Conservation (phyloP, 1,140 invertebrate genomes). For the Magallana angulata region DNA sequence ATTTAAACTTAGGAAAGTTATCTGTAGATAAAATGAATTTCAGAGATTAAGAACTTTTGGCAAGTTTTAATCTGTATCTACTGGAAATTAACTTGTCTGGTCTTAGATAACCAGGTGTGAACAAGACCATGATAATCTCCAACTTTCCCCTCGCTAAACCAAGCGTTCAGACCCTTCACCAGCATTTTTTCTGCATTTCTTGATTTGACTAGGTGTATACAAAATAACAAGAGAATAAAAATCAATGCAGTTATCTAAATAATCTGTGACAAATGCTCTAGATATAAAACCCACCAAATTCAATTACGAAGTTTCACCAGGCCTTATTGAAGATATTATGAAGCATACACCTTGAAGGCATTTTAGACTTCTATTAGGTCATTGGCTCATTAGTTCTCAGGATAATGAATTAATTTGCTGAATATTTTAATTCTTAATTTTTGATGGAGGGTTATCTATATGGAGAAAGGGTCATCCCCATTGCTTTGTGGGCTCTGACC, state of each 20-base stretch:
- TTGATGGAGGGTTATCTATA: slow-evolving; percentile 10
- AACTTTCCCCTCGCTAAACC: neutral
- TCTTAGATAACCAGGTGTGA: slow-evolving; percentile 20
- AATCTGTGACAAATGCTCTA: slow-evolving; percentile 4
- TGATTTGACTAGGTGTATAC: neutral
- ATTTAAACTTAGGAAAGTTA: neutral
- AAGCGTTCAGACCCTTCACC: neutral
- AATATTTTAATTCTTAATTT: slow-evolving; percentile 19
- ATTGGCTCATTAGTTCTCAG: neutral
- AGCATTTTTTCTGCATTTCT: neutral
- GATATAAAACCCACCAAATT: slow-evolving; percentile 17
- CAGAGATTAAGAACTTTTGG: slow-evolving; percentile 6
- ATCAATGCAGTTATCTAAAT: neutral
- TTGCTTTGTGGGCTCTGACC: neutral
- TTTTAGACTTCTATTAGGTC: neutral
- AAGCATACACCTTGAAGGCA: neutral
- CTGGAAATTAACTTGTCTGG: slow-evolving; percentile 13
- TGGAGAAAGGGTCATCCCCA: neutral
- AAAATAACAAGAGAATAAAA: neutral
- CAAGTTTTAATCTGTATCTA: slow-evolving; percentile 27
- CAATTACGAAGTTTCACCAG: neutral
- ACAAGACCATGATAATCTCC: neutral
- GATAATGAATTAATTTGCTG: slow-evolving; percentile 24
- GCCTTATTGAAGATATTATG: neutral
- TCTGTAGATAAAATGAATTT: neutral